phyloP scores from a whole-genome alignment of 2,113 vertebrate species.

The Vidua chalybeata region DNA sequence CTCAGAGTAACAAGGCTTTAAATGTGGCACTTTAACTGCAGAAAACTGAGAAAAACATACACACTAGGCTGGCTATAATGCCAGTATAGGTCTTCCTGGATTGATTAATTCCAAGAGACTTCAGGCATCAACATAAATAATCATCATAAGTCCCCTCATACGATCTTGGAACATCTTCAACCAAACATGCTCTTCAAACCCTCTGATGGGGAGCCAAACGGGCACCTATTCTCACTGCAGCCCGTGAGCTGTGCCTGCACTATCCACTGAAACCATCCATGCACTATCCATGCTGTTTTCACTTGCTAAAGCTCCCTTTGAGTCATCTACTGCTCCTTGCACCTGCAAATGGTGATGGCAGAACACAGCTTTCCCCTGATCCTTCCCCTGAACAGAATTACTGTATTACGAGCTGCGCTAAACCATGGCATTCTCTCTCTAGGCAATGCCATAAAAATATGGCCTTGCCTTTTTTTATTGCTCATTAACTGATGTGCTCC shows the following conservation, averaged over 20 bases:
- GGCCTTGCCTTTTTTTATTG: not conserved
- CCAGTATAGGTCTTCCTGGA: not conserved
- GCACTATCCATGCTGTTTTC: not conserved
- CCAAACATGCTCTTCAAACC: not conserved
- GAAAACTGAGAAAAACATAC: not conserved
- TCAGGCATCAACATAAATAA: not conserved
- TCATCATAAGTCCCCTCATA: not conserved
- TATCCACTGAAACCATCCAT: not conserved
- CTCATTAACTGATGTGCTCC: not conserved
- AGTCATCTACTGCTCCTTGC: not conserved
- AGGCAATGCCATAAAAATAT: not conserved
- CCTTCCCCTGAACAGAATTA: not conserved
- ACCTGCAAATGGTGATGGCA: not conserved
- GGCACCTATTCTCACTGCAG: not conserved
- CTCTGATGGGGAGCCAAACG: not conserved
- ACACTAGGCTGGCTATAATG: not conserved
- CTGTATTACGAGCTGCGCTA: not conserved
- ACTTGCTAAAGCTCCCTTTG: not conserved
- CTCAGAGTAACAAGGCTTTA: not conserved
- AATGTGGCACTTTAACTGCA: not conserved
- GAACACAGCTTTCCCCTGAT: not conserved
- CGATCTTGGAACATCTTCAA: not conserved
- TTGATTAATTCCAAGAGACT: not conserved
- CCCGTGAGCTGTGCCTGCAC: not conserved
- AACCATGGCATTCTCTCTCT: not conserved